Percentiles rank a stretch among this genome's conserved stretches.
Conservation (phyloP, 2,888 invertebrate genomes). For the Pteria penguin region DNA sequence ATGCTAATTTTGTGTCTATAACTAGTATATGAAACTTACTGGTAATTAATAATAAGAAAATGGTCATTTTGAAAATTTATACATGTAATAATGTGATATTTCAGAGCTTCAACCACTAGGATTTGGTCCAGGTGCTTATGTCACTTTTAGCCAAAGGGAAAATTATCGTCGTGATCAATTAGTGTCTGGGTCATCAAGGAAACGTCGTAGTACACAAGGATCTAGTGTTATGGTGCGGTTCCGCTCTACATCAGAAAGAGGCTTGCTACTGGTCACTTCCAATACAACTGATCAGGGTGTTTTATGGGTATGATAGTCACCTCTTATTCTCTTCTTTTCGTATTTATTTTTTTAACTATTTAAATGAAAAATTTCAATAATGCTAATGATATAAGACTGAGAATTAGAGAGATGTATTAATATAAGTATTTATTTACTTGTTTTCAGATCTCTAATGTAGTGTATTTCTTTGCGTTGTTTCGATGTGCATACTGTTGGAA, state of each 20-base stretch:
- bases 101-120: conserved; percentile 89
- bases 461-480: not conserved
- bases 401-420: not conserved
- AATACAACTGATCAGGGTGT: conserved; percentile 86
- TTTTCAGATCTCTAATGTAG: not conserved
- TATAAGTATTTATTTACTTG: no score
- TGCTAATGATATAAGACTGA: no score
- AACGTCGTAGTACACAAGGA: conserved; percentile 43
- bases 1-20: no score
- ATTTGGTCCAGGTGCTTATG: conserved; percentile 88
- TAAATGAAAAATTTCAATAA: no score
- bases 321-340: no score
- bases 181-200: conserved; percentile 77
- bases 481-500: not conserved
- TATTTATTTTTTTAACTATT: no score
- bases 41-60: no score
- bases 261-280: conserved; percentile 91
- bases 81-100: no score
- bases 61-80: no score
- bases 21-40: no score
- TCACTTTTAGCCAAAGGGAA: conserved; percentile 88
- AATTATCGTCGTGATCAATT: conserved; percentile 91
- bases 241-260: conserved; percentile 88
- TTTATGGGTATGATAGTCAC: conserved; percentile 68
- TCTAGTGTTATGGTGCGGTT: conserved; percentile 90